phyloP scores from a whole-genome alignment of 1,140 invertebrate species.

The Ephestia elutella region DNA sequence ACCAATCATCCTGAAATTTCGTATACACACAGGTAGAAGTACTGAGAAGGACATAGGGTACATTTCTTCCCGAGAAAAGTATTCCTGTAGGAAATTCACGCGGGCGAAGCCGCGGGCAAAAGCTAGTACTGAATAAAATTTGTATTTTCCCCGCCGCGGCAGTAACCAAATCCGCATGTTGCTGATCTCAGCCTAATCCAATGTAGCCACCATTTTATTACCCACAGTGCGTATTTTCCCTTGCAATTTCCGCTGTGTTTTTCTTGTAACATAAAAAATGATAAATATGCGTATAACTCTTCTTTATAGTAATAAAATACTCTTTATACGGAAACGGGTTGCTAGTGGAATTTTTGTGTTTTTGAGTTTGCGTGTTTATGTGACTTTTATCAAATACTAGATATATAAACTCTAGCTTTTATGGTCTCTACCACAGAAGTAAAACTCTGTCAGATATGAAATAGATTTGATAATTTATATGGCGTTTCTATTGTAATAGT shows the following conservation, averaged over 20 bases:
- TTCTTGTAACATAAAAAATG: constrained; percentile 12
- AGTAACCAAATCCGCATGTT: background rate
- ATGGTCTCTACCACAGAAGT: too few relatives aligned
- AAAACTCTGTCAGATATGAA: too few relatives aligned
- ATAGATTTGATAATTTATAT: too few relatives aligned
- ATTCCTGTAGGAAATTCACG: too few relatives aligned
- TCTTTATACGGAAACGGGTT: constrained; percentile 7
- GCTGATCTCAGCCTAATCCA: constrained; percentile 3
- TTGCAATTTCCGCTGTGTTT: constrained; percentile 10
- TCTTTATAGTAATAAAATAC: constrained; percentile 10
- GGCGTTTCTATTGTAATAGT: too few relatives aligned
- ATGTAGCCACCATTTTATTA: constrained; percentile 9
- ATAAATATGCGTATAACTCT: constrained; percentile 11
- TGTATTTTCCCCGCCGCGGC: background rate
- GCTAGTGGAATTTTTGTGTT: constrained; percentile 4
- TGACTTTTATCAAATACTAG: background rate
- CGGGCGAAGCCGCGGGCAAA: too few relatives aligned
- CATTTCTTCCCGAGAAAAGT: too few relatives aligned
- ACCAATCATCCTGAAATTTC: too few relatives aligned
- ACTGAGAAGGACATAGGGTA: too few relatives aligned
- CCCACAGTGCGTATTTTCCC: constrained; percentile 6
- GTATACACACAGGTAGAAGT: too few relatives aligned
- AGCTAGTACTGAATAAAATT: background rate
- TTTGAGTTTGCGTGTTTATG: background rate
- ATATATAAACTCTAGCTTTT: too few relatives aligned